phyloP scores from a whole-genome alignment of 2,888 invertebrate genomes.

The Phaonia tiefii region DNA sequence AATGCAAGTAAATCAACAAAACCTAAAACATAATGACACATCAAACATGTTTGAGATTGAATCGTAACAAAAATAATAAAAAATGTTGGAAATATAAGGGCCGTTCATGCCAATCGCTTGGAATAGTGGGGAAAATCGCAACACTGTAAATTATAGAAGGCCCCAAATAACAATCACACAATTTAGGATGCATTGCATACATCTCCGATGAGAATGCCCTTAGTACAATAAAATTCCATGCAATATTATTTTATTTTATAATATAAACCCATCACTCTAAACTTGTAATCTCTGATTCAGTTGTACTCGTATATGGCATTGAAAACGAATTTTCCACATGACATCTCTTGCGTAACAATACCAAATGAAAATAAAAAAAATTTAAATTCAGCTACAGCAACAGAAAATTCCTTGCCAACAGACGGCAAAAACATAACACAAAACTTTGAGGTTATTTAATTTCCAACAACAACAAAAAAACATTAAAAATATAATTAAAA shows the following conservation, averaged over 20 bases:
- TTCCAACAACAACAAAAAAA: slow-evolving; percentile 44
- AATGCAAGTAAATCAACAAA: slow-evolving; percentile 22
- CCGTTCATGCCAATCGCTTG: too few relatives aligned
- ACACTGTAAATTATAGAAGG: too few relatives aligned
- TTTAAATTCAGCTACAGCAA: slow-evolving; percentile 23
- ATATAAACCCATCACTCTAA: slow-evolving; percentile 22
- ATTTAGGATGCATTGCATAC: too few relatives aligned
- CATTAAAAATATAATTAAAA: slow-evolving; percentile 60
- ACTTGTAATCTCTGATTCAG: slow-evolving; percentile 19
- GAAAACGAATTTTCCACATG: slow-evolving; percentile 67
- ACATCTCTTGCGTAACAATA: slow-evolving; percentile 65
- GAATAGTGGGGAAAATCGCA: too few relatives aligned
- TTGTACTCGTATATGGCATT: slow-evolving; percentile 49
- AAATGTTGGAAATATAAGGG: too few relatives aligned
- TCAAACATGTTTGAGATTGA: too few relatives aligned
- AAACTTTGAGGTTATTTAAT: slow-evolving; percentile 27
- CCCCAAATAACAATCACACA: too few relatives aligned
- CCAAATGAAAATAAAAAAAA: slow-evolving; percentile 53
- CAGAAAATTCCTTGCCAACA: slow-evolving; percentile 24
- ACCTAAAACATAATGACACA: not conserved
- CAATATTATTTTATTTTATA: slow-evolving; percentile 1
- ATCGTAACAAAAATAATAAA: slow-evolving; percentile 33
- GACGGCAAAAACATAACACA: not conserved
- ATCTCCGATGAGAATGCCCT: too few relatives aligned
- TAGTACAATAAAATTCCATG: too few relatives aligned